A percentile compares a stretch with the other conserved stretches of the same genome.
Conservation (phyloP, 2,888 invertebrate species). For the Asteroscopus sphinx region DNA sequence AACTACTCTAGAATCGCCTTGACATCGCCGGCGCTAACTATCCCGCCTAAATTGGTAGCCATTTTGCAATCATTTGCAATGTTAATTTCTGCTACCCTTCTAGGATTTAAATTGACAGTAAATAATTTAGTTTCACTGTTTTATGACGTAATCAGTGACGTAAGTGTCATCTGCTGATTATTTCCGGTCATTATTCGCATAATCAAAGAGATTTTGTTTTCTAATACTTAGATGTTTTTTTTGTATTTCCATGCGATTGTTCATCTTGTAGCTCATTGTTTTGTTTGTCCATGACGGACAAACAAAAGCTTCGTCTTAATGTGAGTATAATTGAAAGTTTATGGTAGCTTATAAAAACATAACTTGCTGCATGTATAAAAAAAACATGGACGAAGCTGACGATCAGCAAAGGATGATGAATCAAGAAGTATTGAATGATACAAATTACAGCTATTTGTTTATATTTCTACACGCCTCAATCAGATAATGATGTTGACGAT, state of each 20-base stretch:
- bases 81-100: conserved; percentile 60
- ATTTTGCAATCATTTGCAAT: conserved; percentile 54
- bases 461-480: conserved; percentile 9
- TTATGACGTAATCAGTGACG: conserved; percentile 32
- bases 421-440: neutral
- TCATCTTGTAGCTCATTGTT: conserved; percentile 7
- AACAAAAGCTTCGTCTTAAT: conserved; percentile 1
- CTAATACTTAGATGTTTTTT: neutral
- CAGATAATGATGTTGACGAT: conserved; percentile 32
- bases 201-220: conserved; percentile 22
- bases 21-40: conserved; percentile 56
- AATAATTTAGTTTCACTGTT: conserved; percentile 37
- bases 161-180: conserved; percentile 38
- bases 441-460: conserved; percentile 15
- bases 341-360: neutral
- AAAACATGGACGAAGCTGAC: too few species aligned
- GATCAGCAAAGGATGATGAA: too few species aligned
- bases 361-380: too few species aligned
- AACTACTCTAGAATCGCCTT: conserved; percentile 59
- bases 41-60: conserved; percentile 42
- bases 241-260: conserved; percentile 13
- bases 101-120: conserved; percentile 44
- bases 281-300: neutral
- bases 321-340: neutral
- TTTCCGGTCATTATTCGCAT: conserved; percentile 36